Percentiles rank a stretch among this genome's conserved stretches.
These are phyloP conservation scores for Sminthopsis crassicaudata DNA, from an alignment of 2,113 vertebrate species.

Conservation along the genomic window DNA sequence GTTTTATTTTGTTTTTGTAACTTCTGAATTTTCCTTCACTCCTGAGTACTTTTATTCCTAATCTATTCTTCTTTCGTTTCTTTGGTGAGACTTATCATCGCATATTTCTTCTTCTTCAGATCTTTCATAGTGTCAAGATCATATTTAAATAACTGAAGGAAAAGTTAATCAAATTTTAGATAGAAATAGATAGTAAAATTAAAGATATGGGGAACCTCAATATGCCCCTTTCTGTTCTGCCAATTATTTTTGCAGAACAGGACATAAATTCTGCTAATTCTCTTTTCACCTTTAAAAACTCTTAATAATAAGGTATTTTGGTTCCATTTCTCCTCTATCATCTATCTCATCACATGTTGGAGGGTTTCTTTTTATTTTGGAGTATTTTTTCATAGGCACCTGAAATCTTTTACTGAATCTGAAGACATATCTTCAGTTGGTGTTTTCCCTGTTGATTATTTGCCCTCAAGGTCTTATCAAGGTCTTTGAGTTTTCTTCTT, in stretches of 20 bases:
- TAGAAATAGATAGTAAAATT: no score
- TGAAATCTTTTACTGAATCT: not conserved
- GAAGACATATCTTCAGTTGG: no score
- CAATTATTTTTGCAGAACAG: not conserved
- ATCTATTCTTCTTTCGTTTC: not conserved
- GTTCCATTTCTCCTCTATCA: not conserved
- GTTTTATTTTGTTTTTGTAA: not conserved
- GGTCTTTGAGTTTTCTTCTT: no score
- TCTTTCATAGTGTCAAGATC: no score
- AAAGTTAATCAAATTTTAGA: no score
- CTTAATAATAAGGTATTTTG: not conserved
- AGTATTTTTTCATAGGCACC: not conserved
- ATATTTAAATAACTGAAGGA: no score
- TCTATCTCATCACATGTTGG: no score
- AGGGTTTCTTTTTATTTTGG: no score
- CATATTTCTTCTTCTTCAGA: not conserved
- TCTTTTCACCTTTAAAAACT: not conserved
- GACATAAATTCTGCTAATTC: not conserved
- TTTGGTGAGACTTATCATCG: not conserved
- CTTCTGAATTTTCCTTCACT: not conserved
- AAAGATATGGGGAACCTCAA: no score
- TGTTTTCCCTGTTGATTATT: no score
- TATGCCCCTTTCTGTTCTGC: not conserved
- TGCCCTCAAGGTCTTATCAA: no score
- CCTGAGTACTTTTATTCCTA: not conserved